Evolutionary conservation across 1,140 invertebrate species (phyloP).

Genomic region (Cyphomyrmex costatus): DNA sequence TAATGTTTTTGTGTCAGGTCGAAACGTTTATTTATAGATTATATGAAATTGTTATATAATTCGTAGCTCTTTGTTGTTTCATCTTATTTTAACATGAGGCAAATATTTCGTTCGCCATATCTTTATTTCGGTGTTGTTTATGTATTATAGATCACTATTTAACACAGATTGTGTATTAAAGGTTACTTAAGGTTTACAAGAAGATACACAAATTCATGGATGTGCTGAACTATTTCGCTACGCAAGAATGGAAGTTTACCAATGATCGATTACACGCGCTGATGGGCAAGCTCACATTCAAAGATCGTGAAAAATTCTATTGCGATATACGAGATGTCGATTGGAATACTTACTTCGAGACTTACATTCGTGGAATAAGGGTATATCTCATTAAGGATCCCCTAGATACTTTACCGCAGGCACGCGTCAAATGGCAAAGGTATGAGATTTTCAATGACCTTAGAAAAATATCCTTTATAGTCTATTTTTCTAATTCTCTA

Average conservation of each 20-base stretch:
- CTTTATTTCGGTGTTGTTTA: no score
- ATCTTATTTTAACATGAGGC: no score
- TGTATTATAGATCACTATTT: conserved; percentile 44
- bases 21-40: no score
- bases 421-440: conserved; percentile 86
- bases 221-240: conserved; percentile 92
- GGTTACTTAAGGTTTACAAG: conserved; percentile 90
- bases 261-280: conserved; percentile 89
- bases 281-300: conserved; percentile 87
- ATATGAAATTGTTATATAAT: no score
- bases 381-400: conserved; percentile 89
- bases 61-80: no score
- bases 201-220: conserved; percentile 90
- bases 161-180: conserved; percentile 77
- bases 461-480: neutral
- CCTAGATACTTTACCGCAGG: conserved; percentile 87
- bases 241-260: conserved; percentile 90
- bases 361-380: conserved; percentile 88
- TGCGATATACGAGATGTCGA: conserved; percentile 90
- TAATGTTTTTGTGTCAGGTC: no score
- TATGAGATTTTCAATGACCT: conserved; percentile 55
- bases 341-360: conserved; percentile 88
- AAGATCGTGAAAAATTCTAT: conserved; percentile 90
- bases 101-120: no score
- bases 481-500: neutral